Evolutionary conservation across 64 coral and sea anemone species (phyloP).

Genomic region (Pachyseris speciosa): DNA sequence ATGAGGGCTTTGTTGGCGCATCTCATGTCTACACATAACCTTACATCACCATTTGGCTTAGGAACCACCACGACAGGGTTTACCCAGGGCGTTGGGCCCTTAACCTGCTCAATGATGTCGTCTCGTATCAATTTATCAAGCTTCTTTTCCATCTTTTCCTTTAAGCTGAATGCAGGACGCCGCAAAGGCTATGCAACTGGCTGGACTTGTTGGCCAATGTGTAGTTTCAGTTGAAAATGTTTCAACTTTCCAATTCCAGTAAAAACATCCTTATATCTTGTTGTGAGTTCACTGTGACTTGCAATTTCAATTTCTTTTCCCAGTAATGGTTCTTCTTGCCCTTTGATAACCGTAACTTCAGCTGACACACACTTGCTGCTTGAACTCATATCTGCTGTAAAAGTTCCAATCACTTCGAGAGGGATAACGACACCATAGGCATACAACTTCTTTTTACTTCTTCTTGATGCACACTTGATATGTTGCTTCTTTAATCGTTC

Average conservation of each 20-base stretch:
- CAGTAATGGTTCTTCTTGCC: background rate
- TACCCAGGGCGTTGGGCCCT: too few relatives aligned
- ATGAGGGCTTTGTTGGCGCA: background rate
- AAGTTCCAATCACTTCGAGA: background rate
- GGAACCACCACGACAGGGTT: constrained; percentile 34
- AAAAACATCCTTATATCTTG: too few relatives aligned
- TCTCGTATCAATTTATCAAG: constrained; percentile 9
- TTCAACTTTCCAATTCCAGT: too few relatives aligned
- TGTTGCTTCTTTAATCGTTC: constrained; percentile 2
- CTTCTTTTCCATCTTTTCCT: constrained; percentile 1
- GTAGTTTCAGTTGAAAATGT: too few relatives aligned
- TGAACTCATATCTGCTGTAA: background rate
- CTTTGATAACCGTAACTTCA: constrained; percentile 27
- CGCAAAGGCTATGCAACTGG: background rate
- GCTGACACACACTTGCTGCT: background rate
- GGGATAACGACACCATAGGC: constrained; percentile 1
- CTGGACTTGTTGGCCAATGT: too few relatives aligned
- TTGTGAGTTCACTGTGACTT: too few relatives aligned
- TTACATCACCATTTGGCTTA: background rate
- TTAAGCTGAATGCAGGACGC: constrained; percentile 5
- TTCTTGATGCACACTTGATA: constrained; percentile 14
- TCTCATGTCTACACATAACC: constrained; percentile 73
- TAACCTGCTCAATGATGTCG: too few relatives aligned
- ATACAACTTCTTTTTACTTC: constrained; percentile 23
- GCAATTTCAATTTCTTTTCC: background rate